Percentiles rank a stretch among this genome's conserved stretches.
These are phyloP conservation scores for Montipora foliosa DNA, from an alignment of 64 coral and sea anemone species.

Conservation along the genomic window DNA sequence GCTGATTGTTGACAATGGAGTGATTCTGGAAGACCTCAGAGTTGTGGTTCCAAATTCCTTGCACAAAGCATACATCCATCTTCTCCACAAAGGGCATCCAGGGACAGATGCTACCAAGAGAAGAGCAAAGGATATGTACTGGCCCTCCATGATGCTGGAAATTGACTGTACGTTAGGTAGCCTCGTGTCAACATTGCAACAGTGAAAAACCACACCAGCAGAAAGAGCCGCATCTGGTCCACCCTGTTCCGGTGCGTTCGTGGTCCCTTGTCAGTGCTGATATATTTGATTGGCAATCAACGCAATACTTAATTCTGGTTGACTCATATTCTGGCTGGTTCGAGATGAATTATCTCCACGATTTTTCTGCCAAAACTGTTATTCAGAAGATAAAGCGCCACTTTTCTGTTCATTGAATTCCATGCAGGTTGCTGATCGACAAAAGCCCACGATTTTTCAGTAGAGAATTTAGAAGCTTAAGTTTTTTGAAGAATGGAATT, in stretches of 20 bases:
- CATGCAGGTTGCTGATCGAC: background rate
- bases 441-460: no score
- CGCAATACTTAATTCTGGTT: no score
- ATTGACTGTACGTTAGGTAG: no score
- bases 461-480: no score
- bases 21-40: no score
- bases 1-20: no score
- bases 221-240: background rate
- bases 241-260: no score
- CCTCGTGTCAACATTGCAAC: background rate
- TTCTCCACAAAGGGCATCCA: background rate
- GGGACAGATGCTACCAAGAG: background rate
- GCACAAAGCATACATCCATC: no score
- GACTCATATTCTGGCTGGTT: no score
- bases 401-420: background rate
- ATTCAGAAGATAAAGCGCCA: background rate
- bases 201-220: background rate
- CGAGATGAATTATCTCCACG: background rate
- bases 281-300: no score
- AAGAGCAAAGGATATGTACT: constrained; percentile 2
- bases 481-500: background rate
- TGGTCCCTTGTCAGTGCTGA: no score
- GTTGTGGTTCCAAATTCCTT: no score
- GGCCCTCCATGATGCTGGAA: background rate
- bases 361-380: background rate